Evolutionary conservation across 2,113 vertebrate genomes (phyloP), one percentile per base, ranked within the genome.

Genomic region (Amblyopsis rosae): DNA sequence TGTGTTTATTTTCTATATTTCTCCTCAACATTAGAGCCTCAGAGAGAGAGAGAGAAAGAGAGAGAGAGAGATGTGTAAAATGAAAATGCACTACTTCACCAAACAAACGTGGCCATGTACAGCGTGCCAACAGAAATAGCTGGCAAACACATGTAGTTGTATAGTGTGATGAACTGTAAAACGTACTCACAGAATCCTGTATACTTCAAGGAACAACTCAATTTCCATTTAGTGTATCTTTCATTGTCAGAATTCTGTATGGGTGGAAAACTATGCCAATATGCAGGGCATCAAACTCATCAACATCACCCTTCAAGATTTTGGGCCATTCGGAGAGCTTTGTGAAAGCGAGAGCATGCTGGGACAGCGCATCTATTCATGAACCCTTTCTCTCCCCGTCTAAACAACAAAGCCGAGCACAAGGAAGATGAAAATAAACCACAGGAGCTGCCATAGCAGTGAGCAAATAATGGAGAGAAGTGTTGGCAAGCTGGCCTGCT

Each of bases 251-350:
- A 90, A 84, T 77, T 79, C 55, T 79, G 35, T 3, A 3, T 62
- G 62, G 69, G 65, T 76, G 50, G 59, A 73, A 81, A 75, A 59
- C 50, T 19, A 33, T 85, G 73, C 70, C 68, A 75, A 81, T 9
- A 73, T 72, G 12, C 41, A 82, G 75, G 68, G 75, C 53, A 76
- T 80, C 70, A 69, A 41, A 56, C 82, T 86, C 83, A 77, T 86
- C 75, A 67, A 59, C 65, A 74, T 75, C 84, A 80, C 75, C 86
- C 75, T 78, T 80, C 67, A 83, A 85, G 84, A 70, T 79, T 82
- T 83, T 87, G 72, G 81, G 68, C 69, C 19, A 48, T 26, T 26
- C 26, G 1, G 26, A 76, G 82, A 65, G 69, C 70, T 79, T 86
- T 69, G 67, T 84, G 69, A 75, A 72, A 86, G 77, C 50, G 32